Conservation (phyloP, 2,113 vertebrate genomes). For the Oophaga pumilio region DNA sequence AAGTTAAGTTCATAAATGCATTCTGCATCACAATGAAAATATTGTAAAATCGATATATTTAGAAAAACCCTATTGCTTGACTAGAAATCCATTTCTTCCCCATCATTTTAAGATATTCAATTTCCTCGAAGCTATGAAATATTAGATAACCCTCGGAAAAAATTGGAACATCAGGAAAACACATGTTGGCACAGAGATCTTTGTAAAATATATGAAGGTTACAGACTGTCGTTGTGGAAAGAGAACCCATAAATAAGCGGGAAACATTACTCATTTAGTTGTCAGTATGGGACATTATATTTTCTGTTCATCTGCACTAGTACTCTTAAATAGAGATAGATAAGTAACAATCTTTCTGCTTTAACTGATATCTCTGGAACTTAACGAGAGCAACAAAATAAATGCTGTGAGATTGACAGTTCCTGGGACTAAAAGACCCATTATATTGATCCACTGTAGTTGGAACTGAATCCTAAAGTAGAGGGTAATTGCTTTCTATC, state of each 20-base stretch:
- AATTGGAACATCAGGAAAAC: neutral
- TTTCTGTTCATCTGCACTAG: constrained; percentile 40
- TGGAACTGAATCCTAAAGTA: constrained; percentile 55
- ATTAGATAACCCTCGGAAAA: constrained; percentile 22
- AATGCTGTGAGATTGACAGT: constrained; percentile 55
- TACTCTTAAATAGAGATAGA: constrained; percentile 40
- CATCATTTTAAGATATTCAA: neutral
- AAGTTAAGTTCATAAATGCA: neutral
- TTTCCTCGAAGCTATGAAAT: constrained; percentile 16
- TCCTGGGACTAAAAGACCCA: constrained; percentile 49
- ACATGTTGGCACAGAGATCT: constrained; percentile 20
- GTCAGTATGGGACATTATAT: constrained; percentile 40
- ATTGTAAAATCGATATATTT: neutral
- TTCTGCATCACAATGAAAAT: no score
- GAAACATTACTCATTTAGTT: constrained; percentile 41
- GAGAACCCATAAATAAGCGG: constrained; percentile 33
- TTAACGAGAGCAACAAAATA: constrained; percentile 40
- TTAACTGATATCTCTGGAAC: constrained; percentile 30
- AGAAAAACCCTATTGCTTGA: neutral
- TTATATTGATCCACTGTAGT: constrained; percentile 56
- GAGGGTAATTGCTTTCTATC: constrained; percentile 57
- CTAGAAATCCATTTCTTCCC: neutral
- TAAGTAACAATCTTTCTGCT: constrained; percentile 29
- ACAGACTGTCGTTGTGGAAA: neutral
- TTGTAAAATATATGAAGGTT: constrained; percentile 28